Conservation (phyloP, 2,113 vertebrate genomes). For the Mus pahari region DNA sequence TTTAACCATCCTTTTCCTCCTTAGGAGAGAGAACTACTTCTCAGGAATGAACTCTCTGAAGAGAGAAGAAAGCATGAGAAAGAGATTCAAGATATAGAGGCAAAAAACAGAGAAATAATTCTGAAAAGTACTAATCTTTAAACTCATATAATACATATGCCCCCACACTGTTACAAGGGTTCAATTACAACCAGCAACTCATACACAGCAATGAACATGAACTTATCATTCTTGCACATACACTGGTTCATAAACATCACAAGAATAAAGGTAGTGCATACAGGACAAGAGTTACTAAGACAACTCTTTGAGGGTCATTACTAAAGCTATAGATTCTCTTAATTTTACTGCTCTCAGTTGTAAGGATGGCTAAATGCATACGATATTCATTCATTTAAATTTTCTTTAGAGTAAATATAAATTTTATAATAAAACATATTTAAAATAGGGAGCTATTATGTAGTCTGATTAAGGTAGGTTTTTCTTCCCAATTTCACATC, state of each 20-base stretch:
- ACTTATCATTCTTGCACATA: background rate
- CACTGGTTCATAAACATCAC: too few species aligned
- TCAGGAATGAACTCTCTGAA: background rate
- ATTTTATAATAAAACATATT: background rate
- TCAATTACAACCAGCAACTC: background rate
- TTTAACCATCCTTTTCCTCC: background rate
- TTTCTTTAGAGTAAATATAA: background rate
- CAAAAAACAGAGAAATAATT: background rate
- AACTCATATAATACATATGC: too few species aligned
- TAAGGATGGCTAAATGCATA: background rate
- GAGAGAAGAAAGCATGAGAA: background rate
- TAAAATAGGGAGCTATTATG: background rate
- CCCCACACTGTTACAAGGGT: background rate
- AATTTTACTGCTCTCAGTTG: background rate
- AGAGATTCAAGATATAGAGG: background rate
- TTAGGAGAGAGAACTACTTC: background rate
- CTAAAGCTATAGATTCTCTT: background rate
- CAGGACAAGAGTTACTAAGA: background rate
- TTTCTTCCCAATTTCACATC: background rate
- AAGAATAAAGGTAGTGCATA: background rate
- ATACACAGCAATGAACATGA: background rate
- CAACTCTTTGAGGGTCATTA: background rate
- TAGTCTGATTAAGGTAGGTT: background rate
- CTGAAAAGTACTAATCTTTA: background rate
- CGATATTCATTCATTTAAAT: background rate